These are phyloP conservation scores for Tichodroma muraria DNA, from an alignment of 2,113 vertebrate species.

Conservation along the genomic window DNA sequence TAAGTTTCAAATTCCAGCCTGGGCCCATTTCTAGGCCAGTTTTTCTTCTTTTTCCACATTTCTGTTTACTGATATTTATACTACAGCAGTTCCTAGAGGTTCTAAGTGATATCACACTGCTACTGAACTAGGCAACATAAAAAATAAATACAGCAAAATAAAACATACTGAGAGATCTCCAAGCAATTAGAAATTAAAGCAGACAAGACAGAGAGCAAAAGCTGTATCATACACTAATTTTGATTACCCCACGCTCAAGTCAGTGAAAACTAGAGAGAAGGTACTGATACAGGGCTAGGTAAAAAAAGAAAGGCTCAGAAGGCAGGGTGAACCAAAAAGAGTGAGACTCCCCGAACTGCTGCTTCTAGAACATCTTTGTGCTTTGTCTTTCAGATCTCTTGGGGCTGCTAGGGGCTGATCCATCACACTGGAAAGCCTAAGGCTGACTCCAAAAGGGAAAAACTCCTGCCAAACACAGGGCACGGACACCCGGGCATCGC, in stretches of 20 bases:
- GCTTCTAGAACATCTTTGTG: background rate
- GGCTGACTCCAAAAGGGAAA: background rate
- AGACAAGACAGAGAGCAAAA: background rate
- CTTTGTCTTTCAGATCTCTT: background rate
- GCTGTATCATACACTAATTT: background rate
- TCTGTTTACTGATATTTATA: background rate
- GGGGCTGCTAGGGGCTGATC: background rate
- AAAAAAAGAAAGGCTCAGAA: background rate
- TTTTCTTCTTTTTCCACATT: background rate
- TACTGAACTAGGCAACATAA: background rate
- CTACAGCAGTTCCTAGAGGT: background rate
- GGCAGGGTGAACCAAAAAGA: background rate
- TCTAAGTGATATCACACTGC: background rate
- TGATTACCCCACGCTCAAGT: background rate
- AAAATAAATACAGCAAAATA: background rate
- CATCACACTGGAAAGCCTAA: background rate
- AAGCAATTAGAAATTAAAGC: background rate
- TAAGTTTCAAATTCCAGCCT: background rate
- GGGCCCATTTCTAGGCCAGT: background rate
- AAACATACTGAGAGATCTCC: background rate
- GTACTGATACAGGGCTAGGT: background rate
- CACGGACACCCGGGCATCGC: fast-evolving
- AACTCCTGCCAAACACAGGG: background rate
- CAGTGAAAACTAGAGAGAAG: background rate
- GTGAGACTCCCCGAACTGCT: fast-evolving